Evolutionary conservation across 2,888 invertebrate species (phyloP).

Genomic region (Notodonta ziczac): DNA sequence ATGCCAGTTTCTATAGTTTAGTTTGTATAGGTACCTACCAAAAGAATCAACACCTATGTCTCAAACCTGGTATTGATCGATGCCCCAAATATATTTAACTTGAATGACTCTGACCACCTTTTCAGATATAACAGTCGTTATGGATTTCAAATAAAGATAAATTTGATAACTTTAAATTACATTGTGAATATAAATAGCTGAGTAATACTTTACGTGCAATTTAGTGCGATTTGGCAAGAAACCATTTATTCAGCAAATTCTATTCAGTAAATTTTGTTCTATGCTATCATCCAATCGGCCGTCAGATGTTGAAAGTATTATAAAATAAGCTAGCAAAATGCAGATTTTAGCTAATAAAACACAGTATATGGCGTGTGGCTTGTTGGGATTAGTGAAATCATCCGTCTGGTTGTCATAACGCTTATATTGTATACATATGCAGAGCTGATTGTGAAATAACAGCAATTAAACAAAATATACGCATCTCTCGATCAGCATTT

Average conservation of each 20-base stretch:
- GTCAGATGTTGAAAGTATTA: constrained; percentile 8
- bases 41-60: too few relatives aligned
- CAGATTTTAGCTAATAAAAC: neutral
- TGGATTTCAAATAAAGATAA: too few relatives aligned
- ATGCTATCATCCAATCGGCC: neutral
- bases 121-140: too few relatives aligned
- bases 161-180: too few relatives aligned
- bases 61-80: too few relatives aligned
- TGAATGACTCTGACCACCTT: too few relatives aligned
- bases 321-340: neutral
- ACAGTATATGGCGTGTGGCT: neutral
- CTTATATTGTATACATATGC: neutral
- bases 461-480: neutral
- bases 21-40: too few relatives aligned
- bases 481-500: too few relatives aligned
- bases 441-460: neutral
- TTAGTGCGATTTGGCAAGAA: neutral
- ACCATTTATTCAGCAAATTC: neutral
- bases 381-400: neutral
- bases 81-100: too few relatives aligned
- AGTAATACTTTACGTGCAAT: neutral
- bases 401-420: neutral
- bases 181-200: too few relatives aligned
- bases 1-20: too few relatives aligned
- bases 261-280: neutral